Evolutionary conservation across 2,113 vertebrate species (phyloP).

Genomic region (Acrocephalus arundinaceus): DNA sequence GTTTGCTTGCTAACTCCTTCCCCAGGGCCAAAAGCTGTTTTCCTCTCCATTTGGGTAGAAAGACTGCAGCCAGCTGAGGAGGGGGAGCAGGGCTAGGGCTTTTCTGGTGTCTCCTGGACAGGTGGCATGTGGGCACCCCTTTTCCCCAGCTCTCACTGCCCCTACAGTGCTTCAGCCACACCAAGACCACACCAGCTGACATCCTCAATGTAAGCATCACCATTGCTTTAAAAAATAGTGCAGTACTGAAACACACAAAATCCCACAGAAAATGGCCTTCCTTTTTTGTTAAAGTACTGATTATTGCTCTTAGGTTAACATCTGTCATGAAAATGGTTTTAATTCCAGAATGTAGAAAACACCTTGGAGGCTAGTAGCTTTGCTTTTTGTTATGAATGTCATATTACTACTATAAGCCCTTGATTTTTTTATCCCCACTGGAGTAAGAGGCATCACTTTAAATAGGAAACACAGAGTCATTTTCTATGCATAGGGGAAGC

Average conservation of each 20-base stretch:
- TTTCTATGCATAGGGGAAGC: conserved; percentile 44
- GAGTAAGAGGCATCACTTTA: background rate
- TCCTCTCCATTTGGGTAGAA: background rate
- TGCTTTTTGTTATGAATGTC: background rate
- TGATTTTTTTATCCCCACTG: background rate
- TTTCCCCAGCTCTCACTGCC: background rate
- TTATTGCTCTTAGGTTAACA: background rate
- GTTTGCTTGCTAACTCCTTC: background rate
- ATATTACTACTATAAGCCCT: background rate
- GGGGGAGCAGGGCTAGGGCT: background rate
- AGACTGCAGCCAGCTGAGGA: background rate
- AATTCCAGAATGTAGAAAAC: background rate
- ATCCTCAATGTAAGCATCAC: background rate
- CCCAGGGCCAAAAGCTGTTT: background rate
- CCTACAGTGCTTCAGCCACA: background rate
- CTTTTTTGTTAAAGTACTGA: background rate
- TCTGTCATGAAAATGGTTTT: background rate
- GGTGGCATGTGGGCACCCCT: accelerated
- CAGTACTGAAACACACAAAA: background rate
- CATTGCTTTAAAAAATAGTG: background rate
- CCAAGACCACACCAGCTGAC: background rate
- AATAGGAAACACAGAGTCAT: background rate
- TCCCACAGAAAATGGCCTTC: background rate
- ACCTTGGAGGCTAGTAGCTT: background rate
- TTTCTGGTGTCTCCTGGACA: background rate